These are phyloP conservation scores for Branchellion lobata DNA, from an alignment of 2,888 invertebrate genomes.

Conservation along the genomic window DNA sequence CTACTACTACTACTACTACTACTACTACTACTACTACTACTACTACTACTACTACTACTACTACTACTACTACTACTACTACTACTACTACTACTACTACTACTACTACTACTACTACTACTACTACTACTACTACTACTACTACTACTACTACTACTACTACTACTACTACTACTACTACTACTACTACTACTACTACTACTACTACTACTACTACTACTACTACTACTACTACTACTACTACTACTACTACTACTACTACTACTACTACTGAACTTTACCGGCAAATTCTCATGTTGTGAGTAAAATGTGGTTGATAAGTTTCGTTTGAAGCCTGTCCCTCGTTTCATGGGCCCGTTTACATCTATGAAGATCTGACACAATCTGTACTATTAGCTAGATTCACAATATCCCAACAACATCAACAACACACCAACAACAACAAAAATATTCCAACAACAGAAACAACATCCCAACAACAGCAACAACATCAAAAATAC, in stretches of 20 bases:
- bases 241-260: conserved; percentile 25
- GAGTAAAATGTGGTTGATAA: too few relatives aligned
- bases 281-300: too few relatives aligned
- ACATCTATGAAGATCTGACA: too few relatives aligned
- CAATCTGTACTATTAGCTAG: too few relatives aligned
- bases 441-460: too few relatives aligned
- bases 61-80: conserved; percentile 25
- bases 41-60: conserved; percentile 23
- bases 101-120: conserved; percentile 25
- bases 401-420: too few relatives aligned
- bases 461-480: too few relatives aligned
- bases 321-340: too few relatives aligned
- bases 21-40: conserved; percentile 25
- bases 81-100: conserved; percentile 28
- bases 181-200: conserved; percentile 24
- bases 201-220: conserved; percentile 28
- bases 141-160: conserved; percentile 29
- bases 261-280: conserved; percentile 20
- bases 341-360: too few relatives aligned
- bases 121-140: conserved; percentile 3
- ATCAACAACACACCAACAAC: too few relatives aligned
- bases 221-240: conserved; percentile 7
- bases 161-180: conserved; percentile 29
- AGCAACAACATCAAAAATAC: too few relatives aligned
- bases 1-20: conserved; percentile 33